phyloP scores from a whole-genome alignment of 2,797 vertebrate species.

The Psittacula derbiana region DNA sequence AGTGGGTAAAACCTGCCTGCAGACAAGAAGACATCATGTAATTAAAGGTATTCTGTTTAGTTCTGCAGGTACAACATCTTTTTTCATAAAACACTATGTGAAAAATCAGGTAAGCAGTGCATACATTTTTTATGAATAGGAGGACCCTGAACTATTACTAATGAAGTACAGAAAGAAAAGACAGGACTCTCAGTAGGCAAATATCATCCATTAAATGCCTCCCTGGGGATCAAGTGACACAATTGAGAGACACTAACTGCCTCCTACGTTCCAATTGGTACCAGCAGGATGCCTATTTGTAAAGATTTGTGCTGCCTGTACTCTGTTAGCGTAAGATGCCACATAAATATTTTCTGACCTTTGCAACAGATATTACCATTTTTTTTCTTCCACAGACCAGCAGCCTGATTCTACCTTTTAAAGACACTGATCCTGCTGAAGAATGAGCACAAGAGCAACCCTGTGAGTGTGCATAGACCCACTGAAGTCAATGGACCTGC shows the following conservation, averaged over 20 bases:
- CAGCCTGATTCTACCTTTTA: constrained; percentile 35
- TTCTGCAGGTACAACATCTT: neutral
- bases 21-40: neutral
- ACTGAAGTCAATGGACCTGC: neutral
- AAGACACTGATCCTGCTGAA: neutral
- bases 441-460: neutral
- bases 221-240: constrained; percentile 29
- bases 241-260: neutral
- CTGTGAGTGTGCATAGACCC: neutral
- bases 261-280: neutral
- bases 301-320: neutral
- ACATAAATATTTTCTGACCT: constrained; percentile 59
- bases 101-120: constrained; percentile 11
- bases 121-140: constrained; percentile 43
- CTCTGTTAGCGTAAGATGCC: neutral
- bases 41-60: neutral
- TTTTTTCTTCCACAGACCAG: neutral
- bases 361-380: constrained; percentile 1
- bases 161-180: neutral
- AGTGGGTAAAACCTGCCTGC: neutral
- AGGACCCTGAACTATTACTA: constrained; percentile 13
- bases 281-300: neutral
- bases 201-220: constrained; percentile 10
- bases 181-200: constrained; percentile 9
- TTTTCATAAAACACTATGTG: neutral